Conservation (phyloP, 2,797 vertebrate genomes). For the Eulemur rubriventer region DNA sequence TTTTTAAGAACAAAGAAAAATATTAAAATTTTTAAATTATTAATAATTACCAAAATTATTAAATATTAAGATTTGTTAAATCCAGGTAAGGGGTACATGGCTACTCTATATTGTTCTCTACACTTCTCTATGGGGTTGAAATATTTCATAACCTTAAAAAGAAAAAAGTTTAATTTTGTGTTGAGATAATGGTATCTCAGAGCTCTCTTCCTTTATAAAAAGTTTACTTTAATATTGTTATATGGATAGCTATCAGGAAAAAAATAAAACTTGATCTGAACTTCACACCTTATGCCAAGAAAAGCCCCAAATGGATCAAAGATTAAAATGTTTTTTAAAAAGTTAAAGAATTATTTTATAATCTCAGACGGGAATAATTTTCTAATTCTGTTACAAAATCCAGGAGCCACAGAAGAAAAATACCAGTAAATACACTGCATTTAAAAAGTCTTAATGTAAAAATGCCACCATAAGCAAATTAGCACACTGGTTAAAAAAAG, state of each 20-base stretch:
- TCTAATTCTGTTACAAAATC: constrained; percentile 23
- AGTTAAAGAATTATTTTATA: neutral
- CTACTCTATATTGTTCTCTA: neutral
- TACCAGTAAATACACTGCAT: neutral
- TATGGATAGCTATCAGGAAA: neutral
- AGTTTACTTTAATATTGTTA: neutral
- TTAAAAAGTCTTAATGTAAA: constrained; percentile 11
- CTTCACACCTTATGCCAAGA: neutral
- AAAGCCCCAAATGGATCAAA: neutral
- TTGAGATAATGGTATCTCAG: neutral
- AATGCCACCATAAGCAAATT: neutral
- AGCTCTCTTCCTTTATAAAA: neutral
- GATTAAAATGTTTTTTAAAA: neutral
- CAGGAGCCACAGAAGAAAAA: neutral
- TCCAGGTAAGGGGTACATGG: neutral
- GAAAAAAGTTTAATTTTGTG: neutral
- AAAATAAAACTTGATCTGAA: constrained; percentile 9
- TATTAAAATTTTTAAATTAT: neutral
- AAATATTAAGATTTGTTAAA: constrained; percentile 22
- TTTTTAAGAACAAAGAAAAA: neutral
- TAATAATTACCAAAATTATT: neutral
- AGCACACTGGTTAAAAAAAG: neutral
- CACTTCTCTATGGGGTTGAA: neutral
- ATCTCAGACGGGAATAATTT: neutral
- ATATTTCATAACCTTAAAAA: neutral